phyloP scores from a whole-genome alignment of 2,888 invertebrate species.

The Linnaemya vulpina region DNA sequence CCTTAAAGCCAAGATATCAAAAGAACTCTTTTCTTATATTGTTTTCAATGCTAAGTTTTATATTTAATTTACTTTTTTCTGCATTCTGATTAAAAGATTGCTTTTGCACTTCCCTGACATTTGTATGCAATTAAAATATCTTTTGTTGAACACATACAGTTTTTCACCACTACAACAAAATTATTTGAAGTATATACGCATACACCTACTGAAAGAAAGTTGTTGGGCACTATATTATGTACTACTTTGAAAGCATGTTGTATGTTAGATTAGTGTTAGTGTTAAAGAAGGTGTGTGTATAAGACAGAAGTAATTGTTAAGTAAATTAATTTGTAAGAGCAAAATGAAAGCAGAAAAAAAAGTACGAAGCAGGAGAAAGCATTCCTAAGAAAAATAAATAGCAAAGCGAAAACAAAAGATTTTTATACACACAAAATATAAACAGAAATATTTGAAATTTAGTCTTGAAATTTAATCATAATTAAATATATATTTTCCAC shows the following conservation, averaged over 20 bases:
- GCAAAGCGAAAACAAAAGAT: constrained; percentile 13
- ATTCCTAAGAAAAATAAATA: not conserved
- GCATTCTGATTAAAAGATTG: not conserved
- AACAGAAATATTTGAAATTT: not conserved
- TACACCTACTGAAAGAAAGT: not conserved
- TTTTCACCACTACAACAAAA: not conserved
- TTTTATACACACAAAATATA: not conserved
- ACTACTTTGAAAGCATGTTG: constrained; percentile 14
- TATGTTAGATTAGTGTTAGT: constrained; percentile 9
- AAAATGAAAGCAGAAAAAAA: not conserved
- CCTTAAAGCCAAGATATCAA: too few species aligned
- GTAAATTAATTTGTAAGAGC: constrained; percentile 49
- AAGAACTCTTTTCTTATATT: too few species aligned
- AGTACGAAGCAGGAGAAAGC: not conserved
- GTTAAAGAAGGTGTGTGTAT: not conserved
- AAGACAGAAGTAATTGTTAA: constrained; percentile 53
- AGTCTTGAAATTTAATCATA: not conserved
- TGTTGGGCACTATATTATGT: constrained; percentile 19
- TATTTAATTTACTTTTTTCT: not conserved
- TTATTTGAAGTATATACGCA: not conserved
- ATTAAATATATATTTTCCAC: not conserved
- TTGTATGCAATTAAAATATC: constrained; percentile 59
- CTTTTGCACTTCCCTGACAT: constrained; percentile 30
- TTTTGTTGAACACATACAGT: not conserved
- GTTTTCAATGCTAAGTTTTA: not conserved